phyloP scores from a whole-genome alignment of 2,888 invertebrate genomes.

The Slavum lentiscoides region DNA sequence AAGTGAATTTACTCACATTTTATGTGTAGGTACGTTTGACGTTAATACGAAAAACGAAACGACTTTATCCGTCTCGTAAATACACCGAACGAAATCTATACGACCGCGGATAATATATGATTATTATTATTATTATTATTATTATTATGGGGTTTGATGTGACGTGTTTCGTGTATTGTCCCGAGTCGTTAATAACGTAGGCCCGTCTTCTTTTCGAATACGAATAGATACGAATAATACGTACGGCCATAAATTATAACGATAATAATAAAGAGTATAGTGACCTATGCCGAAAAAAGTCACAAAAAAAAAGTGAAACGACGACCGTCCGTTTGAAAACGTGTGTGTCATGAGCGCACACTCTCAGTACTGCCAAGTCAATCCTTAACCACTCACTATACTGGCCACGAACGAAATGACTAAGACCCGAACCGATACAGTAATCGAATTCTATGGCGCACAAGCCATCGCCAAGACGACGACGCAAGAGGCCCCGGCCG shows the following conservation, averaged over 20 bases:
- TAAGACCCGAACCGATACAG: neutral
- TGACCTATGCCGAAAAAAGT: neutral
- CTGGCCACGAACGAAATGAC: neutral
- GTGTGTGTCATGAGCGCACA: neutral
- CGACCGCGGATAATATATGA: too few species aligned
- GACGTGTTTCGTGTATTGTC: too few species aligned
- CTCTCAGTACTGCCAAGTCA: too few species aligned
- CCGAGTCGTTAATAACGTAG: too few species aligned
- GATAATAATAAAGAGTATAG: too few species aligned
- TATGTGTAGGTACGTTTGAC: neutral
- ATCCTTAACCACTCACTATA: neutral
- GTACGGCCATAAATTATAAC: too few species aligned
- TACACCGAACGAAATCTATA: neutral
- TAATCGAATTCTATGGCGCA: neutral
- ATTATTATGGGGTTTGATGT: too few species aligned
- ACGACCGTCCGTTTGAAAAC: neutral
- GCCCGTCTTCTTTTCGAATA: too few species aligned
- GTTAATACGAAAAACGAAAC: slow-evolving; percentile 8
- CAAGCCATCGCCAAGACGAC: too few species aligned
- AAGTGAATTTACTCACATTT: slow-evolving; percentile 24
- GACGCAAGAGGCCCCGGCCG: too few species aligned
- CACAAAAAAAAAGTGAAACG: slow-evolving; percentile 21
- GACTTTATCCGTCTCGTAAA: neutral
- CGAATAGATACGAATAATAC: too few species aligned
- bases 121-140: too few species aligned